These are phyloP conservation scores for Leptocoma aspasia DNA, from an alignment of 2,113 vertebrate genomes.

Conservation along the genomic window DNA sequence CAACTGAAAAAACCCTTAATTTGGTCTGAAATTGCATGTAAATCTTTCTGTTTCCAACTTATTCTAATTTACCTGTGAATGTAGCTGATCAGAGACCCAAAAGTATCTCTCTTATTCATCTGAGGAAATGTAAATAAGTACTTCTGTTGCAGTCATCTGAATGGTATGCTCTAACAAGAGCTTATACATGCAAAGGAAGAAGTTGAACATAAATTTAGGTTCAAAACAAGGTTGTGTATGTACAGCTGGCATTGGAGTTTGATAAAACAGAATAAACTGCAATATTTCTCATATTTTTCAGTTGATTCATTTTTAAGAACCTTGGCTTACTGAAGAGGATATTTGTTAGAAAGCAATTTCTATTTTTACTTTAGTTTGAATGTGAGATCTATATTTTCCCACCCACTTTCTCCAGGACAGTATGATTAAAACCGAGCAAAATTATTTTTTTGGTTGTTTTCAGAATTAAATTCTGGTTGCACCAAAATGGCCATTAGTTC, in stretches of 20 bases:
- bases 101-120: background rate
- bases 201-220: background rate
- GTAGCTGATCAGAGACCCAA: background rate
- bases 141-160: background rate
- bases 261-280: background rate
- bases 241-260: background rate
- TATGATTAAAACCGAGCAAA: background rate
- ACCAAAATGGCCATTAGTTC: background rate
- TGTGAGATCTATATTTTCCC: background rate
- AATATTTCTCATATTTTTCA: background rate
- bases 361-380: background rate
- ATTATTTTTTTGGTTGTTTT: background rate
- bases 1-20: background rate
- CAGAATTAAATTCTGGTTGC: background rate
- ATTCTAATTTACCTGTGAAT: background rate
- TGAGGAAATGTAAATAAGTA: background rate
- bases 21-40: background rate
- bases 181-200: background rate
- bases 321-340: background rate
- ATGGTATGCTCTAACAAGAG: background rate
- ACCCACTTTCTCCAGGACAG: background rate
- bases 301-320: background rate
- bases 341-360: background rate
- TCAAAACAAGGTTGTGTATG: background rate
- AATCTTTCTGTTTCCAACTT: background rate